Base-by-base conservation (phyloP, 2,888 invertebrate genomes). In the Agrochola lota region DNA sequence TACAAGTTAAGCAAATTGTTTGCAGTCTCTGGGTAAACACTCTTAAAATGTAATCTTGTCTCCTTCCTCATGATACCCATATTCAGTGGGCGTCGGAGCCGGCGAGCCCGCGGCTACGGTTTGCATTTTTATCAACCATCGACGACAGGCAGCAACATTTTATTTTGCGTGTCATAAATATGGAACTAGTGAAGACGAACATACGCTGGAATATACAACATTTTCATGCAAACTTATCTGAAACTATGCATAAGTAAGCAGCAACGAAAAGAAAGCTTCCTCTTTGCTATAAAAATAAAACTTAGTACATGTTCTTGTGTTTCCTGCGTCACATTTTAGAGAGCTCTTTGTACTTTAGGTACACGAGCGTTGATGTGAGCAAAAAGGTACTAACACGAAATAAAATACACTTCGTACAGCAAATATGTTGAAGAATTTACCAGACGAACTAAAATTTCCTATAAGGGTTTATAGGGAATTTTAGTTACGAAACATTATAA, bases 131-230 rank as follows among this genome's bases (percentile, higher is more conserved):
- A 96, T 96, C 95, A 95, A 94, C 91, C 92, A 93, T 93, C 94
- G 94, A 92, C 93, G 94, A 94, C 94, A 93, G 91, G 93, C 93
- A 93, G 93, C 93, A 90, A 94, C 95, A 95, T 95, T 96, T 96
- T 96, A 95, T 95, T 95, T 94, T 95, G 94, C 95, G 94, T 95
- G 95, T 92, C 93, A 96, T 96, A 96, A 96, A 96, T 96, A 96
- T 96, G 95, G 93, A 96, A 94, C 94, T 92, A 90, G 92, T 92
- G 92, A 91, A 92, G 93, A 92, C 91, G 92, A 93, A 93, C 93
- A 94, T 94, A 94, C 92, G 92, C 91, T 90, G 91, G 91, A 91
- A 93, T 92, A 94, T 92, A 94, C 92, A 92, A 92, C 90, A 94
- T 95, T 94, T 93, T 94, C 93, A 94, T 95, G 94, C 93, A 95